Percentiles rank a stretch among this genome's conserved stretches.
phyloP scores from a whole-genome alignment of 2,888 invertebrate species.

The Perizoma affinitatum region DNA sequence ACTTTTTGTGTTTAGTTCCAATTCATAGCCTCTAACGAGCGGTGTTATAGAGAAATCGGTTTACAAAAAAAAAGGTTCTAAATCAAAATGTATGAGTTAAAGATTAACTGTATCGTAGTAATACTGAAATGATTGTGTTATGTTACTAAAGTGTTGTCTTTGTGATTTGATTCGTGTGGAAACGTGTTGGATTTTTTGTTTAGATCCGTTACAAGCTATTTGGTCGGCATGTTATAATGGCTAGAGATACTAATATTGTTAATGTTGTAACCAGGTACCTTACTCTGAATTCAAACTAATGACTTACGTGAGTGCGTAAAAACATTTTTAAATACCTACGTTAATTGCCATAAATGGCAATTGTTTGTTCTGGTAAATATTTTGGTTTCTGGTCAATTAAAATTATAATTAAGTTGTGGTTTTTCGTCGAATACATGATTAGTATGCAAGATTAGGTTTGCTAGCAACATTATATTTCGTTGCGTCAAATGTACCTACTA shows the following conservation, averaged over 20 bases:
- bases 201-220: slow-evolving; percentile 2
- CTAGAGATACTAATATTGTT: slow-evolving; percentile 3
- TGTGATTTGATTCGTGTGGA: not conserved
- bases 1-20: slow-evolving; percentile 56
- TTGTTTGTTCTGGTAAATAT: slow-evolving; percentile 5
- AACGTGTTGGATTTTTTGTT: slow-evolving; percentile 7
- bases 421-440: slow-evolving; percentile 4
- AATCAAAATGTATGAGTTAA: slow-evolving; percentile 15
- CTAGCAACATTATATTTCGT: too few relatives aligned
- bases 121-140: slow-evolving; percentile 3
- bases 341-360: not conserved
- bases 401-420: not conserved
- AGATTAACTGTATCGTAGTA: slow-evolving; percentile 10
- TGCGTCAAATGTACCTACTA: too few relatives aligned
- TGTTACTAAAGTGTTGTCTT: slow-evolving; percentile 11
- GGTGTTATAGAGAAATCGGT: slow-evolving; percentile 21
- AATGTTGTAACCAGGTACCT: slow-evolving; percentile 1
- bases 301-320: not conserved
- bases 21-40: slow-evolving; percentile 39
- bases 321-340: not conserved
- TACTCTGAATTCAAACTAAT: too few relatives aligned
- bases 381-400: slow-evolving; percentile 13
- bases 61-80: slow-evolving; percentile 16
- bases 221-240: slow-evolving; percentile 8
- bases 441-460: not conserved